A percentile compares a stretch with the other conserved stretches of the same genome.
Evolutionary conservation across 2,888 invertebrate species (phyloP).

Genomic region (Sphaerophoria rueppellii): DNA sequence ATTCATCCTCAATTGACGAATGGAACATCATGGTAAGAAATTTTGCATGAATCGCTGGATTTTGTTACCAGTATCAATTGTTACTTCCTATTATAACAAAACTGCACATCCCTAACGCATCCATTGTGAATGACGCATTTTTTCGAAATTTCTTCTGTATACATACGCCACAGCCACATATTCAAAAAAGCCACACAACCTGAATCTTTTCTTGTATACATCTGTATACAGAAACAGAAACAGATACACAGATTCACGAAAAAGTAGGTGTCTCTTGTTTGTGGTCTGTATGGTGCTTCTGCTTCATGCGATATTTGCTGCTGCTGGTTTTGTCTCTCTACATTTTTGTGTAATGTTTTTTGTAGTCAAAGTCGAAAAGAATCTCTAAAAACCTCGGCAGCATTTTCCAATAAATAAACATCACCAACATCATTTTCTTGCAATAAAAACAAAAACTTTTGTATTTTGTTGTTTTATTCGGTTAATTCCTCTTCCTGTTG

Average conservation of each 20-base stretch:
- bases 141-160: conserved; percentile 63
- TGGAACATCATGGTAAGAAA: too few relatives aligned
- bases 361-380: conserved; percentile 54
- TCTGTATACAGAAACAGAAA: conserved; percentile 31
- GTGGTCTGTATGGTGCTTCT: too few relatives aligned
- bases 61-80: too few relatives aligned
- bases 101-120: background rate
- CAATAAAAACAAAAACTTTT: conserved; percentile 60
- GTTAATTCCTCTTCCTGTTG: background rate
- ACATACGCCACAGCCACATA: conserved; percentile 62
- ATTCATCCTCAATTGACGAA: too few relatives aligned
- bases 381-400: conserved; percentile 47
- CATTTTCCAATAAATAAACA: conserved; percentile 35
- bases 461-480: background rate
- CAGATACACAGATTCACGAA: background rate
- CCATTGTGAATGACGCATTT: conserved; percentile 54
- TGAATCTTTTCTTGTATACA: conserved; percentile 70
- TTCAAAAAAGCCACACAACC: conserved; percentile 34
- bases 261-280: conserved; percentile 44
- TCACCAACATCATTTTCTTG: conserved; percentile 54
- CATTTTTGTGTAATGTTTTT: conserved; percentile 72
- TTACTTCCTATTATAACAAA: background rate
- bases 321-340: conserved; percentile 60
- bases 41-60: too few relatives aligned
- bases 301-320: background rate